Evolutionary conservation across 2,797 vertebrate species (phyloP).

Genomic region (Enteromius afrohamiltoni): DNA sequence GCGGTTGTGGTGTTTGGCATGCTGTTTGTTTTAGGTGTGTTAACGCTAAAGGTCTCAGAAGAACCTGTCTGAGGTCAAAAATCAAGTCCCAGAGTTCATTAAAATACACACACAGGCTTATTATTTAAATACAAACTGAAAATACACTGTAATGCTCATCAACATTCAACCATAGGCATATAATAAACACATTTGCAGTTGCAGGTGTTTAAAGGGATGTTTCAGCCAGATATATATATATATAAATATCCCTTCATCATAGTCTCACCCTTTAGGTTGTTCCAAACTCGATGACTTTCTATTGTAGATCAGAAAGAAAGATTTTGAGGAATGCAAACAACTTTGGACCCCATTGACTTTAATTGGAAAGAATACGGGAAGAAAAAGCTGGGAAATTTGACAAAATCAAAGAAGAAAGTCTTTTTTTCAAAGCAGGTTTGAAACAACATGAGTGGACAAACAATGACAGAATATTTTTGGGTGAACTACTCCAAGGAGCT

Average conservation of each 20-base stretch:
- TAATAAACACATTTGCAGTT: background rate
- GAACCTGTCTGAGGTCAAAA: constrained; percentile 44
- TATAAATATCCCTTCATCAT: background rate
- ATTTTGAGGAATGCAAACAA: background rate
- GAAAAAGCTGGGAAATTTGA: background rate
- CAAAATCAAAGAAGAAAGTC: background rate
- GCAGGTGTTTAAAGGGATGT: background rate
- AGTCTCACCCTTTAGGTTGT: background rate
- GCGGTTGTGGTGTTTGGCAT: background rate
- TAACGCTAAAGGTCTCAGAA: background rate
- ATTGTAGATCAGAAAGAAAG: background rate
- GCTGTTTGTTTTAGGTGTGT: background rate
- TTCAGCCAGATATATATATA: background rate
- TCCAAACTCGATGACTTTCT: background rate
- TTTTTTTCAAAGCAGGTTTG: background rate
- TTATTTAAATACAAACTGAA: constrained; percentile 1
- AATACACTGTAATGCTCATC: background rate
- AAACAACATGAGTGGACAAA: background rate
- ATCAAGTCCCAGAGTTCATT: constrained; percentile 25
- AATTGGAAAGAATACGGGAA: too few species aligned
- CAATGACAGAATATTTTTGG: background rate
- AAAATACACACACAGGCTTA: background rate
- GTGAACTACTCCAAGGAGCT: background rate
- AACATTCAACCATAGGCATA: background rate
- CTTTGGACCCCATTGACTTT: background rate